Base-by-base conservation (phyloP, 1,140 invertebrate genomes). In the Hirudo medicinalis region DNA sequence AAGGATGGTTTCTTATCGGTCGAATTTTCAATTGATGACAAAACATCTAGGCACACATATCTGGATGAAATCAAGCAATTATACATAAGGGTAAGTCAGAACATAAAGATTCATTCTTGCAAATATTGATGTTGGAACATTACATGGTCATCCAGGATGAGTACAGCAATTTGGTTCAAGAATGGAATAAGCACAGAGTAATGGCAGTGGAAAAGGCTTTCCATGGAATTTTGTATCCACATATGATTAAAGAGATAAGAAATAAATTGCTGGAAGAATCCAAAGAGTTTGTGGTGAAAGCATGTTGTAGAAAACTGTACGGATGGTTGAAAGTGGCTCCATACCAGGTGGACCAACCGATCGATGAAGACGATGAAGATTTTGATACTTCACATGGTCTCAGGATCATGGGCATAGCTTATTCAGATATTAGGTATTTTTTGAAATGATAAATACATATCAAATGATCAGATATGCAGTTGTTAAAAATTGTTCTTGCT, bases 241-340 rank as follows among this genome's bases (percentile, higher is more conserved):
- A 91, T 77, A 85, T 99, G 74, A 86, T 90, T 70, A 89, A 91
- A 75, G 96, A 99, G 82, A 79, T 99, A 0, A 86, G 88, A 53
- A 84, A 88, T 0, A 88, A 89, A 73, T 80, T 99, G 11, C 76
- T 93, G 0, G 83, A 87, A 54, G 95, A 99, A 83, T 87, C 93
- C 0, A 93, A 93, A 77, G 91, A 97, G 70, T 89, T 87, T 75
- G 89, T 99, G 29, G 83, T 96, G 1, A 83, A 82, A 78, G 84
- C 85, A 75, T 68, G 91, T 80, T 87, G 88, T 74, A 84, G 89
- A 19, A 91, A 91, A 78, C 84, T 97, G 68, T 91, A 91, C 77
- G 91, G 93, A 78, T 95, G 91, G 90, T 83, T 97, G 5, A 92
- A 95, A 82, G 86, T 92, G 49, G 90, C 91, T 0, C 94, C 94